phyloP scores from a whole-genome alignment of 2,888 invertebrate genomes.

The Micoletzkya japonica region DNA sequence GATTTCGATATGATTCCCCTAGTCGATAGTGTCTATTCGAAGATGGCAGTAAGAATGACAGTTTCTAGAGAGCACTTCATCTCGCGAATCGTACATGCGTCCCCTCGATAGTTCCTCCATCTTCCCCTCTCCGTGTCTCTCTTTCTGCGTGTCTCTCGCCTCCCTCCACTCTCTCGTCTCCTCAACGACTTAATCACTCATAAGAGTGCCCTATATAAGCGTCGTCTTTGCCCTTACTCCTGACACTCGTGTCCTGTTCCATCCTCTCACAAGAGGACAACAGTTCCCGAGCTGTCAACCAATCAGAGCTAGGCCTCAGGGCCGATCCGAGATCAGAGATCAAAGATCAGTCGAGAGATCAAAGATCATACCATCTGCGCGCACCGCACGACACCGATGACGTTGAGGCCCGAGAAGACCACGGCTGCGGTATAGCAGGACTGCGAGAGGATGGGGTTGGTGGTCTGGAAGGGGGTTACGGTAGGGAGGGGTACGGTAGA shows the following conservation, averaged over 20 bases:
- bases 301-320: neutral
- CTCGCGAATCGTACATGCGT: neutral
- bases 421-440: conserved; percentile 48
- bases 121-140: conserved; percentile 9
- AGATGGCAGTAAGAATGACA: neutral
- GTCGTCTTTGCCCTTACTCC: neutral
- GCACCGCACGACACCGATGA: conserved; percentile 49
- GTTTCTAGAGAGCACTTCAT: neutral
- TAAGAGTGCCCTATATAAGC: no score
- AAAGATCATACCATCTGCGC: conserved; percentile 41
- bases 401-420: conserved; percentile 46
- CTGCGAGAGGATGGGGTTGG: conserved; percentile 39
- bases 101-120: neutral
- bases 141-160: conserved; percentile 17
- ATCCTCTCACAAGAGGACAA: conserved; percentile 11
- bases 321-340: neutral
- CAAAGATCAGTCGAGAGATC: neutral
- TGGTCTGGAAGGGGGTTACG: conserved; percentile 33
- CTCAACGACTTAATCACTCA: neutral
- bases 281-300: neutral
- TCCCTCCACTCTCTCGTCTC: conserved; percentile 16
- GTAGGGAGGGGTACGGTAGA: neutral
- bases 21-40: neutral
- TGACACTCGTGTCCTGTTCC: neutral
- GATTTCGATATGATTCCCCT: neutral